Evolutionary conservation across 2,888 invertebrate genomes (phyloP).

Genomic region (Machimus rusticus): DNA sequence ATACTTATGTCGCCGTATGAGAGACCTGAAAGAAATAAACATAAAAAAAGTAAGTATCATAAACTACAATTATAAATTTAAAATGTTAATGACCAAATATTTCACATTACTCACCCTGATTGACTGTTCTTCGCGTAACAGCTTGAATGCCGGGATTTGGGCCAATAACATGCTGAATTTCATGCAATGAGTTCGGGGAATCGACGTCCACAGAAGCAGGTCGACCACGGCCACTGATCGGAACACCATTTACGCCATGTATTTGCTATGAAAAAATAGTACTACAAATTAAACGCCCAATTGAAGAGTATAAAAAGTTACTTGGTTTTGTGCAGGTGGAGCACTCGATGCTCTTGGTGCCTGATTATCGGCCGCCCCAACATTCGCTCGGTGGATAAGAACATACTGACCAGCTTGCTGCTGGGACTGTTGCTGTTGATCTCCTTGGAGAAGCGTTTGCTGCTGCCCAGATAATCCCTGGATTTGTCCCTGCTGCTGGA

Average conservation of each 20-base stretch:
- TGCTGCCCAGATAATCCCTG: constrained; percentile 18
- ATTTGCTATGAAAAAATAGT: constrained; percentile 53
- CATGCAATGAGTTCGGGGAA: constrained; percentile 57
- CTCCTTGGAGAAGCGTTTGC: constrained; percentile 47
- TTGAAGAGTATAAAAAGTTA: constrained; percentile 44
- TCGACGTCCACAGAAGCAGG: constrained; percentile 73
- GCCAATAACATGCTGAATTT: constrained; percentile 54
- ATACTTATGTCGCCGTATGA: constrained; percentile 62
- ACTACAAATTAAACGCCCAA: neutral
- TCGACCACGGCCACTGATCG: constrained; percentile 67
- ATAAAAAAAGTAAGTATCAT: neutral
- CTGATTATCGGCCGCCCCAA: constrained; percentile 68
- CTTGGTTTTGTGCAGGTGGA: constrained; percentile 73
- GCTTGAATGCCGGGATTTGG: constrained; percentile 65
- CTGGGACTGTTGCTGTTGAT: constrained; percentile 48
- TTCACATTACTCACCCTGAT: constrained; percentile 55
- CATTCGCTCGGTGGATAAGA: constrained; percentile 77
- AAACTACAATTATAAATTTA: neutral
- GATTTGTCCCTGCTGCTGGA: constrained; percentile 50
- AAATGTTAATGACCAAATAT: neutral
- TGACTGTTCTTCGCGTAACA: constrained; percentile 64
- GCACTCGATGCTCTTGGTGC: constrained; percentile 86
- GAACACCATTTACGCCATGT: constrained; percentile 61
- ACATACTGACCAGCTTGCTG: constrained; percentile 77
- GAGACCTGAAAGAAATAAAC: constrained; percentile 50